Evolutionary conservation across 2,888 invertebrate genomes (phyloP), one percentile per base, ranked within the genome.

Genomic region (Andrena marginata): DNA sequence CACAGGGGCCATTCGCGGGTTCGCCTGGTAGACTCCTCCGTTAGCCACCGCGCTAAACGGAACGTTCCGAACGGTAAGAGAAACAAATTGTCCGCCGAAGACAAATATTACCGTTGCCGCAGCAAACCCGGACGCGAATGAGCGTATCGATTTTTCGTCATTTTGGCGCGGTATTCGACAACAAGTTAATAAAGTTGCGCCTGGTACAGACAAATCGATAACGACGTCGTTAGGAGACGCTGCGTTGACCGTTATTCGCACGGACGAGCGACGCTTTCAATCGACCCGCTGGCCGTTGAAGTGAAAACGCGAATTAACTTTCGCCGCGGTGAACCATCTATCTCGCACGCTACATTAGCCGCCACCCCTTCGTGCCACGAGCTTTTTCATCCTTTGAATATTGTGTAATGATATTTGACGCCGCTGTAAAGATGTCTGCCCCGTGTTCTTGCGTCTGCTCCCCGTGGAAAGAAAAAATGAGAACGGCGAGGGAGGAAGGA

Each of bases 281-380:
- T 90, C 89, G 88, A 86, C 77, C 86, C 81, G 87, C 62, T 85
- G 87, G 79, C 78, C 85, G 85, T 76, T 87, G 74, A 86, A 92
- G 91, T 88, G 89, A 92, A 91, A 91, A 90, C 88, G 84, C 85
- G 90, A 92, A 92, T 92, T 91, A 92, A 92, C 90, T 90, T 90
- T 91, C 88, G 78, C 85, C 87, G 86, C 82, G 87, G 72, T 86
- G 84, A 90, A 88, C 89, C 91, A 91, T 93, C 91, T 92, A 93
- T 93, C 92, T 93, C 90, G 85, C 89, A 92, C 93, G 92, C 89
- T 93, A 93, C 93, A 93, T 93, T 93, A 93, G 90, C 83, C 86
- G 81, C 84, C 89, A 89, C 90, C 88, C 91, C 89, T 83, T 87
- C 85, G 79, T 78, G 84, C 80, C 84, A 68, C 81, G 84, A 77